phyloP scores from a whole-genome alignment of 64 coral and sea anemone species.

The Actinia tenebrosa region DNA sequence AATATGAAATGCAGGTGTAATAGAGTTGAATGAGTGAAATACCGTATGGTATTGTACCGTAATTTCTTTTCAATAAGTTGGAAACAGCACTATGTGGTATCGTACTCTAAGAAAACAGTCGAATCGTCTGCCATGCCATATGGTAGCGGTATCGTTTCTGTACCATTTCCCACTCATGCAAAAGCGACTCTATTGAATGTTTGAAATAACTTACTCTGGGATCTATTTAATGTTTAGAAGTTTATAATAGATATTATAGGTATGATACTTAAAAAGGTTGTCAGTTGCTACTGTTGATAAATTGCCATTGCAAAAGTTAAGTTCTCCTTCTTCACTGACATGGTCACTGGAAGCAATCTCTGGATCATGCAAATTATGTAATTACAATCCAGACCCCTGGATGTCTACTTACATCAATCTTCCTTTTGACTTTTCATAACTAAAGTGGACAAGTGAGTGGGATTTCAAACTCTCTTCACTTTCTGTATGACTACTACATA shows the following conservation, averaged over 20 bases:
- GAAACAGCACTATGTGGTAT: no score
- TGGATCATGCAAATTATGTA: conserved; percentile 54
- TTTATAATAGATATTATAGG: conserved; percentile 53
- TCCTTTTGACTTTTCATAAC: conserved; percentile 47
- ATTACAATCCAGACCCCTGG: conserved; percentile 33
- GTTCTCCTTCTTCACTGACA: not conserved
- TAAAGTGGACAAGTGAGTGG: conserved; percentile 25
- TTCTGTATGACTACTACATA: conserved; percentile 24
- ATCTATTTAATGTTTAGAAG: not conserved
- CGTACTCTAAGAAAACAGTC: no score
- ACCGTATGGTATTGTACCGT: no score
- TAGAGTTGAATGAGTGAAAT: no score
- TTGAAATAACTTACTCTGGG: no score
- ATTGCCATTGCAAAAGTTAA: conserved; percentile 56
- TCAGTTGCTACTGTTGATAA: conserved; percentile 52
- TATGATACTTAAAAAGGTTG: conserved; percentile 27
- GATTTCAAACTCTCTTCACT: conserved; percentile 35
- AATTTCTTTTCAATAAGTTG: no score
- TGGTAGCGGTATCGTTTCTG: no score
- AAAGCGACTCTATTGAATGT: no score
- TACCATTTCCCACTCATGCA: no score
- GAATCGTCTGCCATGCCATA: no score
- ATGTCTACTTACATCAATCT: conserved; percentile 56
- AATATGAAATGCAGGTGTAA: no score
- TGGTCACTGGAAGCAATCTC: conserved; percentile 62